Base-by-base conservation (phyloP, 2,113 vertebrate species). In the Sisor rabdophorus region DNA sequence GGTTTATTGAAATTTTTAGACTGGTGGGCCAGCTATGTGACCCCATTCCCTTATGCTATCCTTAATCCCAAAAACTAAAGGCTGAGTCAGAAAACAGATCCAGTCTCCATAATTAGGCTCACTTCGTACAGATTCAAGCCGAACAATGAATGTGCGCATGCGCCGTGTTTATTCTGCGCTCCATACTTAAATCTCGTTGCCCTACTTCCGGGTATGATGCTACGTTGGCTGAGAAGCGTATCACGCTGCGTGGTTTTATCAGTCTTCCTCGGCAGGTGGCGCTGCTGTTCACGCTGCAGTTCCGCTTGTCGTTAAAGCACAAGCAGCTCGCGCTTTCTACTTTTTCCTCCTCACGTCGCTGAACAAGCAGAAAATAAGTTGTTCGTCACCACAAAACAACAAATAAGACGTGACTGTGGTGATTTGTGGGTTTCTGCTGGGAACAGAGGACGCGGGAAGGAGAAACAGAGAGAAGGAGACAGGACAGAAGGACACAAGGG, bases 221-320 rank as follows among this genome's bases (percentile, higher is more conserved):
- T 0, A 16, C 47, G 13, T 40, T 24, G 36, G 47, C 24, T 24
- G n/a, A 10, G n/a, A n/a, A 16, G 40, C 61, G 15, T 59, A 1
- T 16, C 4, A 19, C 26, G 4, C 56, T 13, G 12, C 12, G 56
- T 8, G 61, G 12, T 36, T 32, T 7, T 44, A 20, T 22, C 16
- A 28, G 75, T 78, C 75, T 70, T 78, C 75, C 80, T 74, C 70
- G 54, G 19, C 15, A 63, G 75, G 2, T 0, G 75, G 24, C 80
- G 75, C 80, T 81, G 73, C 11, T 32, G 32, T 11, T 36, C 15
- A 4, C 2, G 30, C 30, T 28, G 22, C 48, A 11, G n/a, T 58
- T 58, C 11, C 26, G 19, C 4, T 19, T 55, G 28, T 24, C 68
- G 54, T 30, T 58, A 56, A 77, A 73, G 50, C 20, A 73, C 73